Evolutionary conservation across 2,113 vertebrate species (phyloP).

Genomic region (Nycticryphes semicollaris): DNA sequence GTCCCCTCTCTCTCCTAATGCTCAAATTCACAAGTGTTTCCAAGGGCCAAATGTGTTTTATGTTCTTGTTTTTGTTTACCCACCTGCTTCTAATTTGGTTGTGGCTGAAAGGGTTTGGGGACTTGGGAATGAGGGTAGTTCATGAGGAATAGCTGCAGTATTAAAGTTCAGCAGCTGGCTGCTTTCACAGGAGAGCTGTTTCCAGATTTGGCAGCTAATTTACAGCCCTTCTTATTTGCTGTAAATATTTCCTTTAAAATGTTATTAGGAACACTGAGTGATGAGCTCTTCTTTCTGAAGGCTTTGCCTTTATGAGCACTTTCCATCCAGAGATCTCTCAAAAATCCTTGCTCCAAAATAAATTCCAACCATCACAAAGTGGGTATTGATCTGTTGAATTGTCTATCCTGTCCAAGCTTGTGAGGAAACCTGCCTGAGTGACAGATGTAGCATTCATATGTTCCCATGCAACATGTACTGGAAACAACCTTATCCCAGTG

Average conservation of each 20-base stretch:
- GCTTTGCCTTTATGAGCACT: neutral
- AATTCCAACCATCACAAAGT: neutral
- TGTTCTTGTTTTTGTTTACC: neutral
- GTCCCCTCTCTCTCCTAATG: neutral
- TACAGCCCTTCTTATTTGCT: neutral
- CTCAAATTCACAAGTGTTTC: neutral
- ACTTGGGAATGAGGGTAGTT: neutral
- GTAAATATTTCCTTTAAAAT: neutral
- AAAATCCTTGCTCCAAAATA: neutral
- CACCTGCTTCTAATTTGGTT: neutral
- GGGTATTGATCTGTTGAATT: neutral
- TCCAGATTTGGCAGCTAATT: neutral
- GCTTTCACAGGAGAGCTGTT: neutral
- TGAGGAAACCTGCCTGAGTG: neutral
- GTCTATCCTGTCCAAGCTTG: neutral
- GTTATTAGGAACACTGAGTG: neutral
- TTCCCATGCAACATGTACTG: neutral
- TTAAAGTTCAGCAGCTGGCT: neutral
- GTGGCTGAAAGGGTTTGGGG: neutral
- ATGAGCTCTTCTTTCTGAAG: neutral
- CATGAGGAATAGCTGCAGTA: neutral
- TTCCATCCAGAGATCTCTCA: neutral
- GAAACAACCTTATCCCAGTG: neutral
- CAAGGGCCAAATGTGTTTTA: neutral
- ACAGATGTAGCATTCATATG: neutral